These are phyloP conservation scores for Acanthurus tractus DNA, from an alignment of 2,797 vertebrate genomes.

Conservation along the genomic window DNA sequence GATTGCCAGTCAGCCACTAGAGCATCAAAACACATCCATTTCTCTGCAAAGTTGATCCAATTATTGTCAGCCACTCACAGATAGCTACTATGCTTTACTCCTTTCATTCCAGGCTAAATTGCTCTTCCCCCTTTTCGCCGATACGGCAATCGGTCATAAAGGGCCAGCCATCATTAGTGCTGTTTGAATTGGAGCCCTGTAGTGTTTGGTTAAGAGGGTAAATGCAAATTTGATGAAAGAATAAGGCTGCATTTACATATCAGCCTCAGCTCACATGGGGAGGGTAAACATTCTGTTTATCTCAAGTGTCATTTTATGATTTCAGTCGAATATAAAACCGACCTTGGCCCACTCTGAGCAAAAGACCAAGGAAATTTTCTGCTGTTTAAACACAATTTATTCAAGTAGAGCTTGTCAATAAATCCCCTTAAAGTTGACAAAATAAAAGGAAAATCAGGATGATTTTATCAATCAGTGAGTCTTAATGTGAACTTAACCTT, in stretches of 20 bases:
- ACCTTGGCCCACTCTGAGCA: constrained; percentile 95
- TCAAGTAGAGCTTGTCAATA: constrained; percentile 93
- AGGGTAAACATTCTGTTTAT: constrained; percentile 99
- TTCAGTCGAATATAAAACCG: constrained; percentile 98
- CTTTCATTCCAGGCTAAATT: constrained; percentile 97
- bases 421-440: constrained; percentile 87
- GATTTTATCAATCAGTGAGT: constrained; percentile 61
- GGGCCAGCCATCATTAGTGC: constrained; percentile 98
- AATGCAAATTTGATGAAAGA: constrained; percentile 99
- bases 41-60: constrained; percentile 95
- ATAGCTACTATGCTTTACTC: constrained; percentile 88
- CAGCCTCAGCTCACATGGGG: constrained; percentile 98
- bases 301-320: constrained; percentile 99
- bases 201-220: constrained; percentile 99
- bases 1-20: constrained; percentile 89
- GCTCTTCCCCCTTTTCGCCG: constrained; percentile 89
- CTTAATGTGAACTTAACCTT: constrained; percentile 34
- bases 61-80: constrained; percentile 91
- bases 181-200: constrained; percentile 99
- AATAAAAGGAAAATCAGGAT: constrained; percentile 71
- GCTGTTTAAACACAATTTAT: constrained; percentile 93
- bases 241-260: constrained; percentile 99
- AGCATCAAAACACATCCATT: constrained; percentile 92
- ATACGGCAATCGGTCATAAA: constrained; percentile 98
- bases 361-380: constrained; percentile 94